Evolutionary conservation across 2,113 vertebrate genomes (phyloP).

Genomic region (Rhinolophus ferrumequinum): DNA sequence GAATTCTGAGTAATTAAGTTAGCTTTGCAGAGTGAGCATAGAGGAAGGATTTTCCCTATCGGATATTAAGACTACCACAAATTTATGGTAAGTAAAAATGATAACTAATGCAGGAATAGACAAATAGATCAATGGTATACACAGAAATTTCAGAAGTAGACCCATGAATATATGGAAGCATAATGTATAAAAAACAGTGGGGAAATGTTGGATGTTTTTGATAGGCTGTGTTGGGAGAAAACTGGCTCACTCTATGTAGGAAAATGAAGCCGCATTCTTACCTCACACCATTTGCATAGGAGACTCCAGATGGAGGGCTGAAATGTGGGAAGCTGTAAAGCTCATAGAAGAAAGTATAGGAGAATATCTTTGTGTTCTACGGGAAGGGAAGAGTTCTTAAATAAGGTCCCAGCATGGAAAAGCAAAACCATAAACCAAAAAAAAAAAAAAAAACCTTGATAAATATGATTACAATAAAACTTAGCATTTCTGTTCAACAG

Average conservation of each 20-base stretch:
- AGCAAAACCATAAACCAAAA: background rate
- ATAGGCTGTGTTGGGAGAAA: background rate
- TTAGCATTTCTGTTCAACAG: background rate
- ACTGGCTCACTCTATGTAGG: background rate
- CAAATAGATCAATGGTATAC: background rate
- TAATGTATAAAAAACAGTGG: background rate
- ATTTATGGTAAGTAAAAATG: background rate
- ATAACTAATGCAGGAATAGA: background rate
- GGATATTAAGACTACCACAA: background rate
- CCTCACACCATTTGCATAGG: background rate
- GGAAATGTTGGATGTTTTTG: background rate
- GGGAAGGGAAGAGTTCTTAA: background rate
- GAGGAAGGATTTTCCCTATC: background rate
- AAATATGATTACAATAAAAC: conserved; percentile 6
- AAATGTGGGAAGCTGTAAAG: background rate
- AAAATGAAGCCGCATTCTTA: background rate
- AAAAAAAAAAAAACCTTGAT: background rate
- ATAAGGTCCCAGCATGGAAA: background rate
- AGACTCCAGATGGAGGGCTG: background rate
- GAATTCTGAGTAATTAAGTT: background rate
- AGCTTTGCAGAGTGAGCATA: background rate
- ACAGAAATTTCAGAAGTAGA: background rate
- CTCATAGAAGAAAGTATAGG: background rate
- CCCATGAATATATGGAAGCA: background rate
- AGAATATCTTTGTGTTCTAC: background rate